These are phyloP conservation scores for Eriosoma lanigerum DNA, from an alignment of 1,140 invertebrate species.

Conservation along the genomic window DNA sequence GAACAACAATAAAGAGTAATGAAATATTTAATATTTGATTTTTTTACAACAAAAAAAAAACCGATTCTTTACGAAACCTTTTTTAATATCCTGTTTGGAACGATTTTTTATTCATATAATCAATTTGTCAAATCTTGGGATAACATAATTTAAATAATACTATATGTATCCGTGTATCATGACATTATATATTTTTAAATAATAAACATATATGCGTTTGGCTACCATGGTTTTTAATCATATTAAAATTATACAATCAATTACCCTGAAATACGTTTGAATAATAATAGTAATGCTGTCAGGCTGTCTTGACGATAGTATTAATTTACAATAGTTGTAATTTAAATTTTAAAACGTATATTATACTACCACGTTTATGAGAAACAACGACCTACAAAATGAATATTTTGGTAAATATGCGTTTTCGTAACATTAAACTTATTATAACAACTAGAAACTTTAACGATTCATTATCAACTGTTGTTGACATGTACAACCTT, in stretches of 20 bases:
- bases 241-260: neutral
- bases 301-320: neutral
- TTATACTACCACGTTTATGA: too few relatives aligned
- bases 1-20: neutral
- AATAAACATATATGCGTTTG: neutral
- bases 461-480: neutral
- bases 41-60: too few relatives aligned
- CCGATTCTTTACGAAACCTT: neutral
- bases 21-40: too few relatives aligned
- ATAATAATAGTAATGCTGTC: neutral
- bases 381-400: too few relatives aligned
- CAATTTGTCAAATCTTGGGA: neutral
- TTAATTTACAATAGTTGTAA: too few relatives aligned
- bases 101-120: neutral
- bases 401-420: neutral
- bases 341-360: too few relatives aligned
- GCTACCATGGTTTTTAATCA: neutral
- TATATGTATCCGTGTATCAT: neutral
- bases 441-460: neutral
- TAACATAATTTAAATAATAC: neutral
- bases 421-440: neutral
- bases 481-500: neutral
- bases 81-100: constrained; percentile 27
- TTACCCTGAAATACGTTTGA: neutral
- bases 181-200: neutral